phyloP scores from a whole-genome alignment of 2,113 vertebrate genomes.

The Nesogale talazaci region DNA sequence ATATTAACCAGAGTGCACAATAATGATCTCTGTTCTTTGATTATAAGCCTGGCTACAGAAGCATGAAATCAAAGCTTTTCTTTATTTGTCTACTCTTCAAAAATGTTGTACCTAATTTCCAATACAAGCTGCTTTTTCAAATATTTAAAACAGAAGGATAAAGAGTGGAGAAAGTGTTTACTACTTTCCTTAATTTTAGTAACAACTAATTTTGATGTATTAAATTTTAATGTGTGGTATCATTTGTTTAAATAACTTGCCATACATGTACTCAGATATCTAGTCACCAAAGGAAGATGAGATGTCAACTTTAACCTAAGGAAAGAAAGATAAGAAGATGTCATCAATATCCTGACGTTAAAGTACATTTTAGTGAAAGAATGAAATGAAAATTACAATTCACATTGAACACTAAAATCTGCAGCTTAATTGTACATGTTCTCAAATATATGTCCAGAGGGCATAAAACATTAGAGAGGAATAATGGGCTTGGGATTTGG shows the following conservation, averaged over 20 bases:
- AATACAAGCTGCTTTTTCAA: neutral
- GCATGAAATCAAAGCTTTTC: neutral
- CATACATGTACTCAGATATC: neutral
- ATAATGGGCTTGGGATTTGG: too few relatives aligned
- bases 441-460: neutral
- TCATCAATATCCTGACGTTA: neutral
- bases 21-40: neutral
- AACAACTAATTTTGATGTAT: neutral
- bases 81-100: neutral
- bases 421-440: neutral
- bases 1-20: neutral
- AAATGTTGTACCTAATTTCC: neutral
- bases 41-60: neutral
- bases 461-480: neutral
- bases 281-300: neutral
- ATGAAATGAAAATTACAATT: neutral
- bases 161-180: neutral
- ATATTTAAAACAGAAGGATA: conserved; percentile 15
- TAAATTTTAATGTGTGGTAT: neutral
- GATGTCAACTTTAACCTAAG: neutral
- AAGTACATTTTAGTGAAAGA: neutral
- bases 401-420: neutral
- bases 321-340: neutral
- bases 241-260: neutral
- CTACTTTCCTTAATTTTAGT: neutral